Percentiles rank a stretch among this genome's conserved stretches.
These are phyloP conservation scores for Sphaerodactylus townsendi DNA, from an alignment of 2,113 vertebrate genomes.

Conservation along the genomic window DNA sequence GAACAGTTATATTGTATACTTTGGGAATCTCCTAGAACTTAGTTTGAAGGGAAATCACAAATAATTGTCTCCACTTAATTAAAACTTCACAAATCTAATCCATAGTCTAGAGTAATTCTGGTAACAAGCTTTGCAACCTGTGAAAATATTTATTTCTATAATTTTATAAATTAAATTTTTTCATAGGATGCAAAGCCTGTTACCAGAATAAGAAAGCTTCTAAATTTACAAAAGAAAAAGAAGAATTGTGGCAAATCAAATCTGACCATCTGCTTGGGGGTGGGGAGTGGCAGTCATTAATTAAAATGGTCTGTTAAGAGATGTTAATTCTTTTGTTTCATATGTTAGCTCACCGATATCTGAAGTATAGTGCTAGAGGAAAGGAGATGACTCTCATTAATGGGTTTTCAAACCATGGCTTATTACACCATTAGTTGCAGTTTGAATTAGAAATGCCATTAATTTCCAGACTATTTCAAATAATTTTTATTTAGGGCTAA, in stretches of 20 bases:
- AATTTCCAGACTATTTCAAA: constrained; percentile 11
- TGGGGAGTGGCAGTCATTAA: not conserved
- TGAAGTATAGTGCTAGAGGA: not conserved
- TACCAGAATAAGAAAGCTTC: constrained; percentile 35
- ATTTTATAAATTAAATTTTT: constrained; percentile 45
- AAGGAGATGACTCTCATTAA: constrained; percentile 8
- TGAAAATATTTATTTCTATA: constrained; percentile 37
- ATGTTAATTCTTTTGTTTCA: constrained; percentile 19
- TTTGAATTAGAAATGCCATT: constrained; percentile 13
- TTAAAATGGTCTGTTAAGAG: constrained; percentile 17
- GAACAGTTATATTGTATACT: no score
- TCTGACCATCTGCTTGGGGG: constrained; percentile 31
- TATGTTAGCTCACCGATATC: not conserved
- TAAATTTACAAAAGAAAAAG: constrained; percentile 38
- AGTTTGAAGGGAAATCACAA: constrained; percentile 51
- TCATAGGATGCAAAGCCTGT: constrained; percentile 51
- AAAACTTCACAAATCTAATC: constrained; percentile 60
- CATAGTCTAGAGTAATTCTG: constrained; percentile 47
- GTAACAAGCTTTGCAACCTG: constrained; percentile 52
- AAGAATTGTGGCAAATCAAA: constrained; percentile 16
- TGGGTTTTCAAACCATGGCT: not conserved
- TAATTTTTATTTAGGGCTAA: constrained; percentile 3
- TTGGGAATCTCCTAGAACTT: constrained; percentile 20
- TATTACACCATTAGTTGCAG: constrained; percentile 10
- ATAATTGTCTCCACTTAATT: constrained; percentile 55